Base-by-base conservation (phyloP, 2,888 invertebrate species). In the Crepidodera aurea region DNA sequence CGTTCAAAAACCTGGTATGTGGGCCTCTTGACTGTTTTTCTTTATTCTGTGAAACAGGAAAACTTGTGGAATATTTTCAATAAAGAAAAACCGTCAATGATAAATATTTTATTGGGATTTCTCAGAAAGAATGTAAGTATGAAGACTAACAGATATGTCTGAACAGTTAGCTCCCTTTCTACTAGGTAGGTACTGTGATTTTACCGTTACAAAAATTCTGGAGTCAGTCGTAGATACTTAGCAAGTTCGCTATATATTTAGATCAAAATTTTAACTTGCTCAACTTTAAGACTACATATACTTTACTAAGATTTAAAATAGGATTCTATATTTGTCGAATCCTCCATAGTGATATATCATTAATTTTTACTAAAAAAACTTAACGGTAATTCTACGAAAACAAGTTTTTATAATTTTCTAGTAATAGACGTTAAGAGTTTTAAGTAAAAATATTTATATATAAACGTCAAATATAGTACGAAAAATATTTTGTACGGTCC, bases 101-200 rank as follows among this genome's bases (percentile, higher is more conserved):
- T 51, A 51, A 51, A 51, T 51, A 19, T 34, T 51, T 51, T 51
- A 51, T 51, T 51, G 32, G 37, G 37, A 51, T 51, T 51, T 22
- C 19, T 51, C 51, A 46, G 46, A 46, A 46, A 22, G 25, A 46
- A 25, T 25, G 22, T 25, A 46, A 46, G 19, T 46, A 25, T 46
- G 46, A 46, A 46, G 46, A 46, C 25, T 46, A 46, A 46, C 25
- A 46, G 46, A 46, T 46, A 46, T 46, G 46, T 46, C 46, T 19
- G 25, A 51, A 51, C 51, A 51, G 18, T 51, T 51, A 39, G 34
- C 51, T 51, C 22, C 18, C 10, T 46, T 19, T 18, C 51, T 51
- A 51, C 37, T 51, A 37, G 6, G 22, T 51, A 37, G 6, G 22
- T 22, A 22, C 22, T 44, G 44, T 4, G 25, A 27, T 48, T 27